These are phyloP conservation scores for Rhipidura dahli DNA, from an alignment of 2,113 vertebrate species.

Conservation along the genomic window DNA sequence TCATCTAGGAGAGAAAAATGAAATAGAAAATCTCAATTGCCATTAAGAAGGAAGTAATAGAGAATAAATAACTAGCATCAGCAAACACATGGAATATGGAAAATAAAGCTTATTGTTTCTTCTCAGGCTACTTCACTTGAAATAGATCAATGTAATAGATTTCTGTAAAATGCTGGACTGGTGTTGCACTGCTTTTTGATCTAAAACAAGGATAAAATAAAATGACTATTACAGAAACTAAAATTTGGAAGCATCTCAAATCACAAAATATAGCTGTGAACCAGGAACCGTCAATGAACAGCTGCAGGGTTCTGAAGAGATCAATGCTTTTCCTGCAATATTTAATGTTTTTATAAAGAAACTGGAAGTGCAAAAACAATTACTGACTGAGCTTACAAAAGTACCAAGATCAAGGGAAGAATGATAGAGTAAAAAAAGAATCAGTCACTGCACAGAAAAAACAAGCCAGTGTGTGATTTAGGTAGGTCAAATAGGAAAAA, in stretches of 20 bases:
- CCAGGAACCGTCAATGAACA: neutral
- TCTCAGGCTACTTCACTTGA: neutral
- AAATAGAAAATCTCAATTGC: neutral
- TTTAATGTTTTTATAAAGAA: neutral
- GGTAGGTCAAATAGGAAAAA: neutral
- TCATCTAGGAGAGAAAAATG: neutral
- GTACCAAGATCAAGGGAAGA: neutral
- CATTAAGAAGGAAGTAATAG: neutral
- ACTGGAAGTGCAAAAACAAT: neutral
- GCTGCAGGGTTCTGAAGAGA: neutral
- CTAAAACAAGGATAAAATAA: neutral
- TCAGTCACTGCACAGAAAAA: neutral
- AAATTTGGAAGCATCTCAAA: neutral
- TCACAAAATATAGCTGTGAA: neutral
- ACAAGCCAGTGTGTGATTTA: neutral
- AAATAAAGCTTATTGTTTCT: neutral
- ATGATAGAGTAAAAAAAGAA: neutral
- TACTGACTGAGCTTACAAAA: neutral
- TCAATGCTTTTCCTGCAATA: neutral
- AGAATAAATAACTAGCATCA: neutral
- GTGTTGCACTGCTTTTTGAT: neutral
- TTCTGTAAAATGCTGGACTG: neutral
- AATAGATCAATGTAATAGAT: accelerated
- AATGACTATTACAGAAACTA: neutral
- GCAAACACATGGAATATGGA: neutral